These are phyloP conservation scores for Acanthosepion esculentum DNA, from an alignment of 2,888 invertebrate species.

Conservation along the genomic window DNA sequence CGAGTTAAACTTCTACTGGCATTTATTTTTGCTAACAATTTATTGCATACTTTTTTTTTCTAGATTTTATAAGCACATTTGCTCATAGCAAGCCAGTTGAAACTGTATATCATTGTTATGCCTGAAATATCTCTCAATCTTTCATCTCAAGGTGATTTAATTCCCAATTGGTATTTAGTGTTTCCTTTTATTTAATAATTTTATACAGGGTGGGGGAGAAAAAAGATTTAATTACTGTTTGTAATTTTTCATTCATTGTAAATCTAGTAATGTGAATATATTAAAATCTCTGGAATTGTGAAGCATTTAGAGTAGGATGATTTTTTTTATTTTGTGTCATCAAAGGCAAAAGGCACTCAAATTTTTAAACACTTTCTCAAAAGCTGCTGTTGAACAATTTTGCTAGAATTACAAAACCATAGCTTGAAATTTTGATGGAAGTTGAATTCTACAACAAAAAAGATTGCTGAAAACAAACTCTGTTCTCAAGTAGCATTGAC, in stretches of 20 bases:
- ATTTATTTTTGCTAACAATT: slow-evolving; percentile 33
- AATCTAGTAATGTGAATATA: no score
- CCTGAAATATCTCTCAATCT: neutral
- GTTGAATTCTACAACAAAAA: neutral
- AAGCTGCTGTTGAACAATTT: slow-evolving; percentile 3
- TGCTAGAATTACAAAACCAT: neutral
- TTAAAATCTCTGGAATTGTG: no score
- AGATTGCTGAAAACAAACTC: neutral
- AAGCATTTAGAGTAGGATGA: neutral
- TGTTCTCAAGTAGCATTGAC: neutral
- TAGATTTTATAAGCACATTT: neutral
- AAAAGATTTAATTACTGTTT: no score
- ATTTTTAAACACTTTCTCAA: neutral
- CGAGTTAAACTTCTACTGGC: neutral
- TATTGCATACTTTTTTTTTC: neutral
- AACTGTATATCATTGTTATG: neutral
- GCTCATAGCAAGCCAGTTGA: neutral
- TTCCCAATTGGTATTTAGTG: no score
- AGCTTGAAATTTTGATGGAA: neutral
- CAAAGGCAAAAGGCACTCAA: neutral
- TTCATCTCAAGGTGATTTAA: neutral
- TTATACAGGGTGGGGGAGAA: no score
- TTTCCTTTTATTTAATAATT: no score
- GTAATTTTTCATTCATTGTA: no score
- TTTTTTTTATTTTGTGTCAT: neutral